Evolutionary conservation across 2,113 vertebrate species (phyloP), one percentile per base, ranked within the genome.

Genomic region (Rostratula benghalensis): DNA sequence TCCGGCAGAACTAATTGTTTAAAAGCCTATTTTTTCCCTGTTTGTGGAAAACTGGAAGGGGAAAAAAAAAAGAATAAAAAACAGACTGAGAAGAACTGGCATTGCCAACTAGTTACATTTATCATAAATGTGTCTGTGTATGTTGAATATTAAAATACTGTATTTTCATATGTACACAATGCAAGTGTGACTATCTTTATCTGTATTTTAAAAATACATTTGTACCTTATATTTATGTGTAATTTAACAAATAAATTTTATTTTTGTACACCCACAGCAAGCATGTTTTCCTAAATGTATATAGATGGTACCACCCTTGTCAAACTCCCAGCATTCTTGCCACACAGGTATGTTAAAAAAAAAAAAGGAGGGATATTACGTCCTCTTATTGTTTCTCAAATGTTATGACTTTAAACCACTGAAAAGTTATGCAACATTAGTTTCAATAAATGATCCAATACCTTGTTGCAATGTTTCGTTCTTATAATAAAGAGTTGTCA

Each of bases 131-230:
- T 99, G 99, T 99, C 98, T 99, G 98, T 99, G 99, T 99, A 99
- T 99, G 99, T 99, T 98, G 99, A 99, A 98, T 99, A 99, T 99
- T 98, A 98, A 98, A 99, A 99, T 98, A 98, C 99, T 98, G 98
- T 99, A 99, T 98, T 99, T 99, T 98, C 98, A 98, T 98, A 99
- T 99, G 99, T 99, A 99, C 99, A 99, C 98, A 98, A 98, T 98
- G 98, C 99, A 98, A 99, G 99, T 98, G 99, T 99, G 99, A 99
- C 99, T 99, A 99, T 98, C 99, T 99, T 98, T 98, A 98, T 98
- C 98, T 99, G 99, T 99, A 99, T 99, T 99, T 99, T 99, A 99
- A 99, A 99, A 99, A 99, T 99, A 99, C 99, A 99, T 99, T 99
- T 99, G 98, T 99, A 99, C 98, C 99, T 99, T 99, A 99, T 99